phyloP scores from a whole-genome alignment of 2,797 vertebrate genomes.

The Cuniculus paca region DNA sequence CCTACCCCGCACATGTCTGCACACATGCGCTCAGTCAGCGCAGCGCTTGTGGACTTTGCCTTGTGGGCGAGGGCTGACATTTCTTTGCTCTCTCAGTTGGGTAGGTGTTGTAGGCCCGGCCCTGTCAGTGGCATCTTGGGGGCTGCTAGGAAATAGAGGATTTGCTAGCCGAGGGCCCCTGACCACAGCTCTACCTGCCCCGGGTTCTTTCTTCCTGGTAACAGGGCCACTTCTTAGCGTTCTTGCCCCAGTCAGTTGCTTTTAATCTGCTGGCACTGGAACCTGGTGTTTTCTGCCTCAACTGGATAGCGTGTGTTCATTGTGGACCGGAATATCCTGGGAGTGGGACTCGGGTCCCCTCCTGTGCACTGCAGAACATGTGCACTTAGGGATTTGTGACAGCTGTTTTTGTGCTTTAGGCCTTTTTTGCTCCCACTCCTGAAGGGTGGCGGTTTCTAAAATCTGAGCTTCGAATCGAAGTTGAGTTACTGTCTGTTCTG shows the following conservation, averaged over 20 bases:
- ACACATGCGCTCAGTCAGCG: not conserved
- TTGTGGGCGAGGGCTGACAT: not conserved
- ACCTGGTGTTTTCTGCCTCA: not conserved
- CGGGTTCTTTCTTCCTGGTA: not conserved
- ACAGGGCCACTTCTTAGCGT: not conserved
- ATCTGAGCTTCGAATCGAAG: not conserved
- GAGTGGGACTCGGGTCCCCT: not conserved
- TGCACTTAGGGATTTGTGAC: not conserved
- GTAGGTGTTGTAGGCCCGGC: not conserved
- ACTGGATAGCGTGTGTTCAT: not conserved
- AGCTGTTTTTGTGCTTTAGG: not conserved
- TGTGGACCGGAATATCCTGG: not conserved
- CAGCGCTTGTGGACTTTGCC: not conserved
- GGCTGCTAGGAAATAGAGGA: not conserved
- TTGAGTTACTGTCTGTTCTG: not conserved
- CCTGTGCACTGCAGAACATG: not conserved
- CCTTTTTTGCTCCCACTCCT: not conserved
- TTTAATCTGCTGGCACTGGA: not conserved
- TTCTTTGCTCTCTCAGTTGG: not conserved
- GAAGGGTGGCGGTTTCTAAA: slow-evolving; percentile 28
- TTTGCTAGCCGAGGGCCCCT: no score
- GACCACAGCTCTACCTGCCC: rapidly evolving
- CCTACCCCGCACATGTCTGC: not conserved
- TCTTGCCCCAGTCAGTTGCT: not conserved
- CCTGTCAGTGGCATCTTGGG: not conserved